These are phyloP conservation scores for Schizothorax lantsangensis DNA, from an alignment of 2,797 vertebrate species.

Conservation along the genomic window DNA sequence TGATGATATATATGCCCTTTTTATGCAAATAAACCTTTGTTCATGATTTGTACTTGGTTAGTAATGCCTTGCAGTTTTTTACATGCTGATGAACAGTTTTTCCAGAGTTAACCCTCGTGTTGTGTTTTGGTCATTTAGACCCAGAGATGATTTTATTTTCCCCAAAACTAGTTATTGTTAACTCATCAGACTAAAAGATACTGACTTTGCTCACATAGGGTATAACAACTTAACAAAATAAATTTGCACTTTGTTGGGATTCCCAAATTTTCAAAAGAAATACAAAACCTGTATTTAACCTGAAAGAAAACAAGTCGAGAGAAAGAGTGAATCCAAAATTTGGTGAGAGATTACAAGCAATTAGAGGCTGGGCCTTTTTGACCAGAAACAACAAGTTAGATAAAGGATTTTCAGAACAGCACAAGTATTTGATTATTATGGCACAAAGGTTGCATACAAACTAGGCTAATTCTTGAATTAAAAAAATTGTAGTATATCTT, in stretches of 20 bases:
- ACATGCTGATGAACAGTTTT: background rate
- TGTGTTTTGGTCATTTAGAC: background rate
- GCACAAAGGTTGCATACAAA: background rate
- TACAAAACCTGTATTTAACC: background rate
- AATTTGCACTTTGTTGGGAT: background rate
- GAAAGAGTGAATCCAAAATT: background rate
- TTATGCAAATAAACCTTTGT: constrained; percentile 49
- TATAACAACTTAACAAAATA: background rate
- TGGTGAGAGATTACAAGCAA: background rate
- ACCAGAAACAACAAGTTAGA: background rate
- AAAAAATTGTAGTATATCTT: background rate
- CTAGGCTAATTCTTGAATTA: background rate
- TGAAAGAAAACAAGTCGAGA: background rate
- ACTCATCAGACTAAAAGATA: background rate
- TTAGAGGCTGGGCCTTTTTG: background rate
- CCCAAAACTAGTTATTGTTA: background rate
- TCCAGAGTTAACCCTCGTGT: background rate
- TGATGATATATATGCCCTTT: constrained; percentile 33
- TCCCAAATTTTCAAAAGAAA: background rate
- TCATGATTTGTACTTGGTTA: constrained; percentile 22
- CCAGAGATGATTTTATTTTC: background rate
- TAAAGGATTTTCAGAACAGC: background rate
- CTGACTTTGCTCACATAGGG: background rate
- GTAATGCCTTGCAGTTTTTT: constrained; percentile 4
- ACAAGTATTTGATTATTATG: background rate